phyloP scores from a whole-genome alignment of 1,140 invertebrate species.

The Drosophila erecta region DNA sequence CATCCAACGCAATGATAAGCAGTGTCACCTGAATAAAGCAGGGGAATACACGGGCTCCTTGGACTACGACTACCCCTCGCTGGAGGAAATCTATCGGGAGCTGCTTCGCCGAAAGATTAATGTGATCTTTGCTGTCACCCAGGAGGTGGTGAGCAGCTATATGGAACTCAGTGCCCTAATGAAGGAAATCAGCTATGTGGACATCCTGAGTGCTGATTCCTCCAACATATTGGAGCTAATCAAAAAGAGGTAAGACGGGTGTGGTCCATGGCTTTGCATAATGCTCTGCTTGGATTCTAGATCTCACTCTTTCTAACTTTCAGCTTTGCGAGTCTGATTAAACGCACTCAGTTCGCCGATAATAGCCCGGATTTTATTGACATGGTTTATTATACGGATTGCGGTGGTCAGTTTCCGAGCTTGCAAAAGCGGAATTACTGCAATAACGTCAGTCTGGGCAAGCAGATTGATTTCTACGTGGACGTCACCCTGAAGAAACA shows the following conservation, averaged over 20 bases:
- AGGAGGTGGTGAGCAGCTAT: slow-evolving; percentile 86
- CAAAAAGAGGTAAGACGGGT: slow-evolving; percentile 84
- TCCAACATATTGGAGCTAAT: slow-evolving; percentile 88
- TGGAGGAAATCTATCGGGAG: slow-evolving; percentile 87
- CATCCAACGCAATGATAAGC: slow-evolving; percentile 85
- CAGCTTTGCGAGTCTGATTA: slow-evolving; percentile 86
- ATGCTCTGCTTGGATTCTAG: neutral
- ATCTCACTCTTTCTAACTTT: neutral
- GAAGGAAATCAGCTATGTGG: slow-evolving; percentile 86
- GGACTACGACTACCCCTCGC: slow-evolving; percentile 87
- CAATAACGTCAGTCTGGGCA: slow-evolving; percentile 86
- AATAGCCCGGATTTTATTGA: slow-evolving; percentile 85
- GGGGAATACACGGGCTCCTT: slow-evolving; percentile 86
- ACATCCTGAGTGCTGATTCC: slow-evolving; percentile 86
- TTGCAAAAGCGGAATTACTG: slow-evolving; percentile 85
- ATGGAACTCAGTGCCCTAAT: slow-evolving; percentile 85
- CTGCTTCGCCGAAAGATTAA: slow-evolving; percentile 87
- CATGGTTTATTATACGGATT: slow-evolving; percentile 86
- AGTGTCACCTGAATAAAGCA: slow-evolving; percentile 86
- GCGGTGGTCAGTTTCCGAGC: slow-evolving; percentile 82
- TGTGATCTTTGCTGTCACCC: slow-evolving; percentile 87
- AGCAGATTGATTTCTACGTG: slow-evolving; percentile 86
- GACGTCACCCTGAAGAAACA: slow-evolving; percentile 86
- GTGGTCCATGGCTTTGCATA: too few relatives aligned
- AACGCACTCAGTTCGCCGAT: slow-evolving; percentile 86